Percentiles rank a stretch among this genome's conserved stretches.
Conservation (phyloP, 92 coral and sea anemone species). For the Muricea muricata region DNA sequence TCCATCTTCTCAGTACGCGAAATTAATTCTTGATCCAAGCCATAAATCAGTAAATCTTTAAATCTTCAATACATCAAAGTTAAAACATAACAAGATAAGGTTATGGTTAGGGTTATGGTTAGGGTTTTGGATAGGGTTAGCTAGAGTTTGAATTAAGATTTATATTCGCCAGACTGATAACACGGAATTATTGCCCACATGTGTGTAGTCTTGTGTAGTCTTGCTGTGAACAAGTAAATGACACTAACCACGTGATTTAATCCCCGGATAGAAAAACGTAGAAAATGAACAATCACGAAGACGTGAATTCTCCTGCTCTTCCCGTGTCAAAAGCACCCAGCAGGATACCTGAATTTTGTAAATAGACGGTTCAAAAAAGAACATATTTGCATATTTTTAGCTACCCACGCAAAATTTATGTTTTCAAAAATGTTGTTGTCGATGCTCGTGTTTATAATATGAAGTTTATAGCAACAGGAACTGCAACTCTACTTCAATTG, state of each 20-base stretch:
- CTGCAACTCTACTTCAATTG: background rate
- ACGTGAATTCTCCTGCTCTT: background rate
- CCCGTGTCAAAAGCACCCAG: background rate
- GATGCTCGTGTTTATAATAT: background rate
- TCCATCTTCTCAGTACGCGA: too few species aligned
- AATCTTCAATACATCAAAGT: too few species aligned
- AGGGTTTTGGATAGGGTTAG: too few species aligned
- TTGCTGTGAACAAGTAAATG: background rate
- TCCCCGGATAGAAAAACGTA: background rate
- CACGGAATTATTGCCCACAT: too few species aligned
- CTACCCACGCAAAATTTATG: background rate
- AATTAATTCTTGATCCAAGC: too few species aligned
- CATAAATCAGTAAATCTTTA: too few species aligned
- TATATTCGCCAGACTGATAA: too few species aligned
- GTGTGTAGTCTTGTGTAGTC: too few species aligned
- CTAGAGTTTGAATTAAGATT: too few species aligned
- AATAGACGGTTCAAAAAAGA: background rate
- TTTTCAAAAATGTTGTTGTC: background rate
- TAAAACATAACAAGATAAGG: too few species aligned
- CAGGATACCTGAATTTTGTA: background rate
- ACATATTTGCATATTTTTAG: conserved; percentile 1
- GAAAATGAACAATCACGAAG: background rate
- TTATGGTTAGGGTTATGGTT: too few species aligned
- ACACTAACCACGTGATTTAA: background rate
- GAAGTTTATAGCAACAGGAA: background rate